Base-by-base conservation (phyloP, 1,140 invertebrate species). In the Vollenhovia emeryi region DNA sequence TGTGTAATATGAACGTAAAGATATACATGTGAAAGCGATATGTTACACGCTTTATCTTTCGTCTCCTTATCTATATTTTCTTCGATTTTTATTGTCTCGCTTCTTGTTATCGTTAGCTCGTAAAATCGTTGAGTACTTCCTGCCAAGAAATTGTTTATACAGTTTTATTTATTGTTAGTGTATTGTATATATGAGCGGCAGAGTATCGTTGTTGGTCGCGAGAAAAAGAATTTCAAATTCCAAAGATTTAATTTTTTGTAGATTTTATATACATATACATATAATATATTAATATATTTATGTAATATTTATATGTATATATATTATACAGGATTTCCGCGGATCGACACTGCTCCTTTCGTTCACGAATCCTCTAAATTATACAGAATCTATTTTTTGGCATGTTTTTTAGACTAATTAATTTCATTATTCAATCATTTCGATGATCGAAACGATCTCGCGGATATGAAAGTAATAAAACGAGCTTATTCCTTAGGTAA, bases 121-220 rank as follows among this genome's bases (percentile, higher is more conserved):
- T 88, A 80, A 74, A 85, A 85, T 69, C 2, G 15, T 87, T 73
- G 52, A 15, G 45, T 87, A 87, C 30, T 89, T 87, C 55, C 45
- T 83, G 75, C 75, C 64, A 69, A 88, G 55, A 82, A 85, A 43
- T 68, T 83, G 66, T 87, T 88, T 50, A 68, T 86, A 73, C 73
- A 59, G 52, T 78, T 66, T 50, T 88, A 88, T 89, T 89, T 89
- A 89, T 89, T 89, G 45, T 86, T 76, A 87, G 64, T n/a, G 6
- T 68, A 4, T 21, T 84, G 60, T 76, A 86, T 57, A 83, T 87
- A 82, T 48, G 24, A 86, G 50, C 78, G 64, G 40, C 52, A 87
- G 43, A 57, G 52, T 74, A 33, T 45, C 50, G 21, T 85, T 52
- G 43, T 80, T 62, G 82, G 43, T 85, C 36, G 74, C 43, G 50